These are phyloP conservation scores for Montipora efflorescens DNA, from an alignment of 64 coral and sea anemone genomes.

Conservation along the genomic window DNA sequence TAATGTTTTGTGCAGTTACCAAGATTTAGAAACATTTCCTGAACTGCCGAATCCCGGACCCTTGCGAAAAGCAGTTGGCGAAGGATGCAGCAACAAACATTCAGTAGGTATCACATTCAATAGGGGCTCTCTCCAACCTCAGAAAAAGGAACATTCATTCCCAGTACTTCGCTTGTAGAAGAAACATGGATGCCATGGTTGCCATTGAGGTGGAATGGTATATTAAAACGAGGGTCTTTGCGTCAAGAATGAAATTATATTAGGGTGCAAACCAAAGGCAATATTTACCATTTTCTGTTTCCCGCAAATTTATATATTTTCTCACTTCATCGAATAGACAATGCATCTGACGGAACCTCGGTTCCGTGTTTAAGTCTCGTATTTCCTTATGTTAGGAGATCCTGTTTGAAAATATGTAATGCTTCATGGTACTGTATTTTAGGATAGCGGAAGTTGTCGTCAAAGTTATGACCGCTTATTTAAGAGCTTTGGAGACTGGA, in stretches of 20 bases:
- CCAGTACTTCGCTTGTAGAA: neutral
- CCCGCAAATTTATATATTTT: no score
- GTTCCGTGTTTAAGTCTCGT: conserved; percentile 2
- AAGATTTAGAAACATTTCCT: no score
- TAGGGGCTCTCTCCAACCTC: no score
- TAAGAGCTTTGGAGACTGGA: neutral
- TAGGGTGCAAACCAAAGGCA: neutral
- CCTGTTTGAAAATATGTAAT: neutral
- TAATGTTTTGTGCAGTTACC: no score
- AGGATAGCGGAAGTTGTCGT: neutral
- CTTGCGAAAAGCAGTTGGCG: no score
- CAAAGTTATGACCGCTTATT: neutral
- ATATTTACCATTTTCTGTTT: neutral
- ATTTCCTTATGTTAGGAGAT: neutral
- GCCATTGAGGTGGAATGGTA: neutral
- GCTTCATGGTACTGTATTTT: neutral
- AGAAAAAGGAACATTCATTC: neutral
- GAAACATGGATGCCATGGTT: neutral
- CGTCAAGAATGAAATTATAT: neutral
- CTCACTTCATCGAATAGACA: neutral
- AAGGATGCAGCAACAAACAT: no score
- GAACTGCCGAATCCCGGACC: no score
- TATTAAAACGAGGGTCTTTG: neutral
- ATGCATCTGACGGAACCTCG: neutral
- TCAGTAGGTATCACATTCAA: no score